Evolutionary conservation across 2,113 vertebrate genomes (phyloP), one percentile per base, ranked within the genome.

Genomic region (Lepidothrix coronata): DNA sequence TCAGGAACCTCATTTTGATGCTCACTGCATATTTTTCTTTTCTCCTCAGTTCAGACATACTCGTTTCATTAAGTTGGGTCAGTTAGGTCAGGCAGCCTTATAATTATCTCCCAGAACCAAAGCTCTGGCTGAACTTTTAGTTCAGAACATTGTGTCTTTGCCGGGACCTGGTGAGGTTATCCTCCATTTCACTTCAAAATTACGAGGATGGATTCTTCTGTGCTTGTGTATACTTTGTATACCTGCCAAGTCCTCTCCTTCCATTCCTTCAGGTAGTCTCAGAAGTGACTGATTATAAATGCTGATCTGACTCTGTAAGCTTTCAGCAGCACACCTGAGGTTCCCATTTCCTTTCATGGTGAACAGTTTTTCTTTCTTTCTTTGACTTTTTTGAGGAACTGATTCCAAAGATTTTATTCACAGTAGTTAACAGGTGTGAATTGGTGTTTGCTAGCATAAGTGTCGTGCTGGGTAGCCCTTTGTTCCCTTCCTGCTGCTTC

Each of bases 321-420:
- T 96, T 96, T 96, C 92, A 96, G 94, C 88, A 93, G 95, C 93
- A 93, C 94, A 89, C 91, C 92, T 96, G 86, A 97, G 92, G 94
- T 94, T 96, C 94, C 63, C n/a, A 0, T 95, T 96, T 94, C 79
- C 95, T 96, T 97, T 97, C 88, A 97, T 96, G 93, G 85, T 68
- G 89, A 95, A 96, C 94, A 96, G 89, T 93, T 94, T 97, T 96
- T 88, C 93, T 95, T 94, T 97, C 91, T 96, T 93, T 97, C 93
- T 92, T 96, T 96, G 75, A 92, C 88, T 91, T 96, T 95, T 96
- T 93, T 85, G 91, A 92, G 96, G 97, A 93, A 95, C 92, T 90
- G 87, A 96, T 96, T 97, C 96, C 94, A 96, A 96, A 96, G 95
- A 95, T 96, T 96, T 96, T 97, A 94, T 97, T 96, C 95, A 97